Conservation (phyloP, 2,113 vertebrate species). For the Scomber colias region DNA sequence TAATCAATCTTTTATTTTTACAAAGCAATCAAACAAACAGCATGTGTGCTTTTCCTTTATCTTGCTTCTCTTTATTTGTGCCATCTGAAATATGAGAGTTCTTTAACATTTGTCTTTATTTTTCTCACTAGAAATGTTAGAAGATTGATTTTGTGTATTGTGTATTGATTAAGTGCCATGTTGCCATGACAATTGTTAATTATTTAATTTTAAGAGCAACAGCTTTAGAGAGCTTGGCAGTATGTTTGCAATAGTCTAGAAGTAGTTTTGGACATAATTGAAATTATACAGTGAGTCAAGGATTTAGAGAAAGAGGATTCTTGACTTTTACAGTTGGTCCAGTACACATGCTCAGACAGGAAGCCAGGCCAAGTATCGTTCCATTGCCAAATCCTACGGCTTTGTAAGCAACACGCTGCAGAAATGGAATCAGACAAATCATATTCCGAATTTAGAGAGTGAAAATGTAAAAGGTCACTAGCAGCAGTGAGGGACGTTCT, state of each 20-base stretch:
- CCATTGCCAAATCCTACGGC: conserved; percentile 58
- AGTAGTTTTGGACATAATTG: conserved; percentile 27
- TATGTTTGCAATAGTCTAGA: neutral
- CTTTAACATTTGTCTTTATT: conserved; percentile 8
- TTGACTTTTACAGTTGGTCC: conserved; percentile 48
- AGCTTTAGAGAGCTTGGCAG: conserved; percentile 4
- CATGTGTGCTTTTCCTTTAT: conserved; percentile 37
- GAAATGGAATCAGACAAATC: conserved; percentile 54
- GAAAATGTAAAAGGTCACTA: conserved; percentile 56
- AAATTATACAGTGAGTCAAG: conserved; percentile 47
- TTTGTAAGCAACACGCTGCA: conserved; percentile 50
- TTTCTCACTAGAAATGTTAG: neutral
- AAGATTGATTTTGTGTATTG: neutral
- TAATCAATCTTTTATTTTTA: conserved; percentile 81
- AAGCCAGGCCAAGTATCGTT: conserved; percentile 50
- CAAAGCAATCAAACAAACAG: conserved; percentile 72
- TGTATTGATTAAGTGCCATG: neutral
- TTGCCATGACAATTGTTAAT: conserved; percentile 12
- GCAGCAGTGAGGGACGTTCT: conserved; percentile 36
- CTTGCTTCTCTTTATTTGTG: conserved; percentile 28
- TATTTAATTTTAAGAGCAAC: conserved; percentile 17
- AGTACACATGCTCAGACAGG: conserved; percentile 49
- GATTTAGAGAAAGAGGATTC: conserved; percentile 43
- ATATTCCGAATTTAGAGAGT: conserved; percentile 60
- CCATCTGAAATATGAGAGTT: conserved; percentile 21